Evolutionary conservation across 2,888 invertebrate species (phyloP).

Genomic region (Brachypterus glaber): DNA sequence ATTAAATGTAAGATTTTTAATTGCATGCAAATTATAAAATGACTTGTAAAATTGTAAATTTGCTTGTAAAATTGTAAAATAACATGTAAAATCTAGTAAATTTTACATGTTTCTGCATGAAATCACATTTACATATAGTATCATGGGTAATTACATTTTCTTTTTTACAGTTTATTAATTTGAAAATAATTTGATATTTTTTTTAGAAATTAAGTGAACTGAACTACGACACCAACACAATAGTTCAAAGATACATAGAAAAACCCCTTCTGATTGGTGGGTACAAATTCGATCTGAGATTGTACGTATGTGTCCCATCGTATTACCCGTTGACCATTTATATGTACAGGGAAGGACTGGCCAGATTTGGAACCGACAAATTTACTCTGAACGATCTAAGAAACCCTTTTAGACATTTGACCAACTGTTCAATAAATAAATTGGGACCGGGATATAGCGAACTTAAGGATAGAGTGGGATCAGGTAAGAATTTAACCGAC

Average conservation of each 20-base stretch:
- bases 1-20: no score
- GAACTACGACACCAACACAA: constrained; percentile 67
- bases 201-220: constrained; percentile 65
- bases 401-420: constrained; percentile 78
- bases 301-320: constrained; percentile 84
- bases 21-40: no score
- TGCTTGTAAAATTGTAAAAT: no score
- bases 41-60: no score
- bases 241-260: constrained; percentile 73
- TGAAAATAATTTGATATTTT: constrained; percentile 10
- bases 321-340: constrained; percentile 81
- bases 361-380: constrained; percentile 71
- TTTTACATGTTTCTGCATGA: no score
- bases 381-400: constrained; percentile 74
- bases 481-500: constrained; percentile 50
- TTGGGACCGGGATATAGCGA: constrained; percentile 72
- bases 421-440: constrained; percentile 87
- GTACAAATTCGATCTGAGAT: constrained; percentile 84
- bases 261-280: constrained; percentile 72
- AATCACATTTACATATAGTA: no score
- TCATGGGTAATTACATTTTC: no score
- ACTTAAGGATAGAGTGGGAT: constrained; percentile 74
- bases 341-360: constrained; percentile 80
- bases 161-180: no score
- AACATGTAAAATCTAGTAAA: no score